These are phyloP conservation scores for Riparia riparia DNA, from an alignment of 2,113 vertebrate species.

Conservation along the genomic window DNA sequence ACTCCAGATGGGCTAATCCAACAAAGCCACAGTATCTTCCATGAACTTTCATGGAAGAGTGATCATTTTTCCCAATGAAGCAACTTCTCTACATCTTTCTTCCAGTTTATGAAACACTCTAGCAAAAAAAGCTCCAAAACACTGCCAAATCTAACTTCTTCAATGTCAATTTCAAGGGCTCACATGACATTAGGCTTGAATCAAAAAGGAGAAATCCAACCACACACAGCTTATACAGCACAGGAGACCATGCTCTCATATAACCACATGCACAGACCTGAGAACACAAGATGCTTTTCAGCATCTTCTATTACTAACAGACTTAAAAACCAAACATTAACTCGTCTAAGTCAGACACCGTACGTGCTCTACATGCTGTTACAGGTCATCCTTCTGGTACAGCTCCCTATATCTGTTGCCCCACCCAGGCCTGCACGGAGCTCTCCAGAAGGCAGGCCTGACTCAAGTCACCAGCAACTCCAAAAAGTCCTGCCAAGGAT, in stretches of 20 bases:
- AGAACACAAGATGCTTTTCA: not conserved
- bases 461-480: not conserved
- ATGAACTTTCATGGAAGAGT: not conserved
- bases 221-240: rapidly evolving
- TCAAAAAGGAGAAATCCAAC: not conserved
- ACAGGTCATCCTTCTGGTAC: not conserved
- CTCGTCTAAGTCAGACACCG: rapidly evolving
- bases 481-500: not conserved
- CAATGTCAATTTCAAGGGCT: not conserved
- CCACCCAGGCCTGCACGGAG: not conserved
- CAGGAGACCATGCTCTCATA: not conserved
- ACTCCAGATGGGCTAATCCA: not conserved
- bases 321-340: not conserved
- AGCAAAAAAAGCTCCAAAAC: not conserved
- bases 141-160: not conserved
- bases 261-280: not conserved
- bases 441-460: not conserved
- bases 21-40: not conserved
- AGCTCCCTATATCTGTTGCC: rapidly evolving
- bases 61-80: not conserved
- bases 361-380: rapidly evolving
- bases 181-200: not conserved
- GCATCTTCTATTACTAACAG: not conserved
- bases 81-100: not conserved
- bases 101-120: not conserved